Evolutionary conservation across 2,888 invertebrate species (phyloP), one percentile per base, ranked within the genome.

Genomic region (Mesorhabditis belari): DNA sequence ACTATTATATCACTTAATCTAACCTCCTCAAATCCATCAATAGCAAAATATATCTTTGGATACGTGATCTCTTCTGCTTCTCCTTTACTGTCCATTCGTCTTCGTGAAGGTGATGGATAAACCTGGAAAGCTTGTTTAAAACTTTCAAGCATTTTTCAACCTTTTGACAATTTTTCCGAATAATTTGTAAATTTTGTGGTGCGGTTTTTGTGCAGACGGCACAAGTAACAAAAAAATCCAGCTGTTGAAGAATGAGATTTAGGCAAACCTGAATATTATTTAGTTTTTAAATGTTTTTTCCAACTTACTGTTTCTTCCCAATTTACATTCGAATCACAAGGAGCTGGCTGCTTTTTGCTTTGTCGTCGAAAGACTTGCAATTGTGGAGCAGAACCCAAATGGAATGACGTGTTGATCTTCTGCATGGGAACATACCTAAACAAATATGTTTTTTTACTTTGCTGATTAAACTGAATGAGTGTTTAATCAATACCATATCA

Each of bases 281-380:
- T 17, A 17, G 12, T n/a, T 35, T 35, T 35, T n/a, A n/a, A 35
- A 9, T 35, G 12, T 35, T 9, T 87, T 85, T 96, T 96, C 73
- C 96, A 86, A 85, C 95, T 96, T 69, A 96, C 93, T 62, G 95
- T 96, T 85, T 98, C 96, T 84, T 96, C 95, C 96, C 96, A 98
- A 84, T 96, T 94, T 77, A 95, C 89, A 81, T 91, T 91, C 51
- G 90, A 90, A 85, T 96, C 94, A 64, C 92, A 92, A 79, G 94
- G 90, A 3, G 71, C 63, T 57, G 96, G 96, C 80, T 95, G 85
- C 83, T 94, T 93, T 81, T 92, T 89, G 80, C 94, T 94, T 84
- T 94, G 93, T 84, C 93, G 91, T 69, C 96, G 88, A 85, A 92
- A 95, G 70, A 96, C 96, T 9, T n/a, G 26, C 12, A 49, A 9